phyloP scores from a whole-genome alignment of 2,113 vertebrate genomes.

The Archocentrus centrarchus region DNA sequence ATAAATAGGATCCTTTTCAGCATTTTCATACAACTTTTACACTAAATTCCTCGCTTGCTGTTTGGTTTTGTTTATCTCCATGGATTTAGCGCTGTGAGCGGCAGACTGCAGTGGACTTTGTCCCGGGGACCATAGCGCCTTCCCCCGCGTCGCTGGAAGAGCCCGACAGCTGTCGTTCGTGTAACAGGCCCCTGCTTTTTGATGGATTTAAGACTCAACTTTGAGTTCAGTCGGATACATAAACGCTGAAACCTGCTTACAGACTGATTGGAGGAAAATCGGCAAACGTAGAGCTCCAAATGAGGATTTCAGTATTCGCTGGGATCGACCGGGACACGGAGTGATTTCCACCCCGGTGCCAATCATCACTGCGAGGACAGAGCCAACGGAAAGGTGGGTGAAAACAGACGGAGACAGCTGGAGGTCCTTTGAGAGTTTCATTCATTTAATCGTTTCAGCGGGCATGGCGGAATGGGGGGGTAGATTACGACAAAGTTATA shows the following conservation, averaged over 20 bases:
- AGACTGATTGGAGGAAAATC: not conserved
- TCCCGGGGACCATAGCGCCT: slow-evolving; percentile 44
- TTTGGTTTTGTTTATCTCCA: slow-evolving; percentile 13
- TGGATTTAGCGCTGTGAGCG: slow-evolving; percentile 53
- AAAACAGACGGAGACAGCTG: slow-evolving; percentile 45
- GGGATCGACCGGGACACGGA: slow-evolving; percentile 50
- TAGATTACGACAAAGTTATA: not conserved
- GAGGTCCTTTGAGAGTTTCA: slow-evolving; percentile 39
- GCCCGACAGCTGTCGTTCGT: slow-evolving; percentile 61
- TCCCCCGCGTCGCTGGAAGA: slow-evolving; percentile 34
- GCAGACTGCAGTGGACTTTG: slow-evolving; percentile 74
- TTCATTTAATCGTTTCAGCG: slow-evolving; percentile 19
- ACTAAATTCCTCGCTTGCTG: not conserved
- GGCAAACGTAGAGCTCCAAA: slow-evolving; percentile 37
- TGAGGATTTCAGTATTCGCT: slow-evolving; percentile 59
- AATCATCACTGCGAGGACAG: slow-evolving; percentile 27
- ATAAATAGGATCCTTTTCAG: not conserved
- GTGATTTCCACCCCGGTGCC: slow-evolving; percentile 38
- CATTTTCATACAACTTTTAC: not conserved
- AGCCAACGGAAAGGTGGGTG: slow-evolving; percentile 57
- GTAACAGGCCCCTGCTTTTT: slow-evolving; percentile 41
- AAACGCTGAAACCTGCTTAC: not conserved
- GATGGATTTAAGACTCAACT: slow-evolving; percentile 72
- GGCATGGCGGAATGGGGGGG: not conserved
- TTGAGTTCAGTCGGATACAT: slow-evolving; percentile 40